A percentile compares a stretch with the other conserved stretches of the same genome.
Evolutionary conservation across 2,888 invertebrate species (phyloP).

Genomic region (Spicauda simplicius): DNA sequence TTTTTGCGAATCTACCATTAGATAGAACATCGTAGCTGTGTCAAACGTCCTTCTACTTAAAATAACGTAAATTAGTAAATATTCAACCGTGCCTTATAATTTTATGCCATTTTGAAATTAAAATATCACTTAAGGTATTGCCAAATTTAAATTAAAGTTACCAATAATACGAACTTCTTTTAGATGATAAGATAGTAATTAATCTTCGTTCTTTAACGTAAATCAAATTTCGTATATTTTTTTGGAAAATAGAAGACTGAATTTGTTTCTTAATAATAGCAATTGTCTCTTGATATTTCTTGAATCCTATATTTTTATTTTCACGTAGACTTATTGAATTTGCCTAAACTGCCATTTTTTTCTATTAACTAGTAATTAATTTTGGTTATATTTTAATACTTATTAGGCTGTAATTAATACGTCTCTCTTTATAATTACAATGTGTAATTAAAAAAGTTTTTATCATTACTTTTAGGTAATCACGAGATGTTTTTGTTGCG

Average conservation of each 20-base stretch:
- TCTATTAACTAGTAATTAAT: constrained; percentile 7
- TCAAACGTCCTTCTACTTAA: constrained; percentile 74
- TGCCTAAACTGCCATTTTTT: constrained; percentile 25
- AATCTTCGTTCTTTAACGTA: constrained; percentile 6
- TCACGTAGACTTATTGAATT: constrained; percentile 1
- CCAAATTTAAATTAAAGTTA: constrained; percentile 60
- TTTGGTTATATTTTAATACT: constrained; percentile 28
- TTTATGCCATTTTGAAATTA: constrained; percentile 80
- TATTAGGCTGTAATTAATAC: constrained; percentile 23
- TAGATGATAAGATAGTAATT: constrained; percentile 34
- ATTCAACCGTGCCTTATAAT: constrained; percentile 82
- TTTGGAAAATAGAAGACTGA: constrained; percentile 34
- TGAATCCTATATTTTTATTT: background rate
- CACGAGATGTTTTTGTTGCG: constrained; percentile 39
- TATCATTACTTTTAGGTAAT: constrained; percentile 38
- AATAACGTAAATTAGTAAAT: constrained; percentile 66
- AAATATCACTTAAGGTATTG: constrained; percentile 77
- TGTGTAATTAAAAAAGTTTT: constrained; percentile 23
- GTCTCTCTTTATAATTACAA: constrained; percentile 27
- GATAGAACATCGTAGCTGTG: constrained; percentile 59
- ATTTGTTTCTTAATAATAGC: constrained; percentile 17
- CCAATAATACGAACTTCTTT: constrained; percentile 51
- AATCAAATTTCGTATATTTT: constrained; percentile 9
- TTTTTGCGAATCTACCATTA: constrained; percentile 43
- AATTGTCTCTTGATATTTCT: constrained; percentile 20